Evolutionary conservation across 2,113 vertebrate species (phyloP).

Genomic region (Gallinago undulata): DNA sequence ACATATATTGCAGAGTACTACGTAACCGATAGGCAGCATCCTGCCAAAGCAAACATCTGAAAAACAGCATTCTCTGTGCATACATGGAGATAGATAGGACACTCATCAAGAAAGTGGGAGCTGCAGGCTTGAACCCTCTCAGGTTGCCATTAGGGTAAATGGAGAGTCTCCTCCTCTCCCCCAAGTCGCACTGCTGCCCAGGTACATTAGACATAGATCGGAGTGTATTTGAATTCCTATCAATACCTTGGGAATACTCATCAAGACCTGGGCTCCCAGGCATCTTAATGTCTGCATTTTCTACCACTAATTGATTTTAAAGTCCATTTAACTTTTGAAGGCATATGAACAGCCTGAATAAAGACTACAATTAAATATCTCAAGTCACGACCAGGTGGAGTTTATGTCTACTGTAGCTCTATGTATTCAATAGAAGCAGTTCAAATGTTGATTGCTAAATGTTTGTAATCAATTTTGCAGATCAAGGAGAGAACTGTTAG

Average conservation of each 20-base stretch:
- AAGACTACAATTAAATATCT: not conserved
- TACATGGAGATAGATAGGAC: not conserved
- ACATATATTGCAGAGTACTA: not conserved
- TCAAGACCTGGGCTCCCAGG: not conserved
- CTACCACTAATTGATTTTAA: not conserved
- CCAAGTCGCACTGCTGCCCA: not conserved
- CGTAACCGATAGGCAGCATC: not conserved
- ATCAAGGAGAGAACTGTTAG: not conserved
- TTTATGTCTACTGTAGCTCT: not conserved
- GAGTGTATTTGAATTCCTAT: not conserved
- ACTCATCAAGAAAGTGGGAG: not conserved
- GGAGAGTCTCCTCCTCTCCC: not conserved
- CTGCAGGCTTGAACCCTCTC: not conserved
- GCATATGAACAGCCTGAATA: not conserved
- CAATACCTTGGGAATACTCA: not conserved
- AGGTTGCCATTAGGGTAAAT: not conserved
- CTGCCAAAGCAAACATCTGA: not conserved
- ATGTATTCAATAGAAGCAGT: not conserved
- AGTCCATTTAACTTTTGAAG: not conserved
- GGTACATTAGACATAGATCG: not conserved
- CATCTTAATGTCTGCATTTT: not conserved
- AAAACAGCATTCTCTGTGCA: accelerated
- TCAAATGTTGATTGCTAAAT: not conserved
- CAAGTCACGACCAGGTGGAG: not conserved
- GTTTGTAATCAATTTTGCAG: not conserved